Base-by-base conservation (phyloP, 2,888 invertebrate genomes). In the Acleris holmiana region DNA sequence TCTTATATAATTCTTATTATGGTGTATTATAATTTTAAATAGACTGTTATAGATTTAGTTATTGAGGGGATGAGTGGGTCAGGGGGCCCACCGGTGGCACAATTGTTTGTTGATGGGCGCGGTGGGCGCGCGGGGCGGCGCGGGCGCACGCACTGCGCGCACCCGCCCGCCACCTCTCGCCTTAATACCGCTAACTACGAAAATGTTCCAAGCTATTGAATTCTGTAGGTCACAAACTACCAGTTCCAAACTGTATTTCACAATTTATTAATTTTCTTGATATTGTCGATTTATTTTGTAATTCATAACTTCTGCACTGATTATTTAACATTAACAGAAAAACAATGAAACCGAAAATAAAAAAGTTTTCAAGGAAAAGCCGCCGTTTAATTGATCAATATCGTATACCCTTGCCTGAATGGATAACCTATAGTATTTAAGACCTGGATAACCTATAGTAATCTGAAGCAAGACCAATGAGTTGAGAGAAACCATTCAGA, bases 1-100 rank as follows among this genome's bases (percentile, higher is more conserved):
- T 91, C 89, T 88, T 88, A 87, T 87, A 89, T 84, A 80, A 84
- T 87, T 83, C 83, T 86, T 85, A 86, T 88, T 88, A 88, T 85
- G 85, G 84, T 88, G 89, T 92, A 91, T 88, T 89, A 90, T 91
- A 89, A 89, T 91, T 92, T 88, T 88, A 86, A 88, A 92, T 89
- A 91, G 92, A 92, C 92, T 92, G 92, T 92, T 92, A 92, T 91
- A 92, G 88, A 86, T 90, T 91, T 89, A 91, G 86, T 89, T 89
- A 79, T 81, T 74, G 84, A 80, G 76, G 77, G 81, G 44, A 80
- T 72, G 75, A 73, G 86, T 87, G 84, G 78, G 77, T 79, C 77
- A 79, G 80, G 83, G 80, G 82, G 74, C 54, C 57, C 64, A 17
- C 44, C 35, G 25, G 49, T 49, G 65, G 60, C 44, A 76, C 76